A percentile compares a stretch with the other conserved stretches of the same genome.
phyloP scores from a whole-genome alignment of 2,888 invertebrate genomes.

The Tanypteryx hageni region DNA sequence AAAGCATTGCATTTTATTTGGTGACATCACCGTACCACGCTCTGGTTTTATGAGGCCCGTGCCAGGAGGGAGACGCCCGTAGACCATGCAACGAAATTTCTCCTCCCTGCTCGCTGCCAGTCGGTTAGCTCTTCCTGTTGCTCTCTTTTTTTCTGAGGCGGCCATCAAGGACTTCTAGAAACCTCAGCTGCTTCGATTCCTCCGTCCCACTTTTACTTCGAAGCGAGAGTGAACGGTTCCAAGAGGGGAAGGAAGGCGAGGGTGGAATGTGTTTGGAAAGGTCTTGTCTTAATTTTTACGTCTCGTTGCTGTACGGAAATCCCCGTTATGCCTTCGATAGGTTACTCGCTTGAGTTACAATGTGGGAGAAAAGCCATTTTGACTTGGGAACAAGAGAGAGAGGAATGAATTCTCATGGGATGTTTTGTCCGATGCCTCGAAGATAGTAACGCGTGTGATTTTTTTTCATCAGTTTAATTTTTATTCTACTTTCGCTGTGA shows the following conservation, averaged over 20 bases:
- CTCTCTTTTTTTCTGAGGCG: neutral
- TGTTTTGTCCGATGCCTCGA: too few species aligned
- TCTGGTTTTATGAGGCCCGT: neutral
- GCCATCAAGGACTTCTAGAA: neutral
- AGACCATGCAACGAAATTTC: conserved; percentile 8
- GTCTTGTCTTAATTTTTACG: neutral
- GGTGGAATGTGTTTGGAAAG: conserved; percentile 16
- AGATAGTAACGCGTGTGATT: too few species aligned
- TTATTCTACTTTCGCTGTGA: too few species aligned
- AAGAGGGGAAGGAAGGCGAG: neutral
- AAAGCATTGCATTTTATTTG: neutral
- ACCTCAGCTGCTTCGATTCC: conserved; percentile 19
- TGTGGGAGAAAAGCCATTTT: too few species aligned
- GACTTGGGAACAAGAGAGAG: too few species aligned
- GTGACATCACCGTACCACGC: neutral
- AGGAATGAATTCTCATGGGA: too few species aligned
- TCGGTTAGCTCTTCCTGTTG: neutral
- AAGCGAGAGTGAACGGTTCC: neutral
- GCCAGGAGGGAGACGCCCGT: neutral
- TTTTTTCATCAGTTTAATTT: too few species aligned
- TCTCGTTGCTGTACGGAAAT: neutral
- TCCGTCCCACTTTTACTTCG: neutral
- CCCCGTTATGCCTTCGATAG: too few species aligned
- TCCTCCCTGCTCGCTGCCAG: too few species aligned
- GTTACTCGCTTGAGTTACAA: too few species aligned